A percentile compares a stretch with the other conserved stretches of the same genome.
phyloP scores from a whole-genome alignment of 2,888 invertebrate species.

The Ochropleura leucogaster region DNA sequence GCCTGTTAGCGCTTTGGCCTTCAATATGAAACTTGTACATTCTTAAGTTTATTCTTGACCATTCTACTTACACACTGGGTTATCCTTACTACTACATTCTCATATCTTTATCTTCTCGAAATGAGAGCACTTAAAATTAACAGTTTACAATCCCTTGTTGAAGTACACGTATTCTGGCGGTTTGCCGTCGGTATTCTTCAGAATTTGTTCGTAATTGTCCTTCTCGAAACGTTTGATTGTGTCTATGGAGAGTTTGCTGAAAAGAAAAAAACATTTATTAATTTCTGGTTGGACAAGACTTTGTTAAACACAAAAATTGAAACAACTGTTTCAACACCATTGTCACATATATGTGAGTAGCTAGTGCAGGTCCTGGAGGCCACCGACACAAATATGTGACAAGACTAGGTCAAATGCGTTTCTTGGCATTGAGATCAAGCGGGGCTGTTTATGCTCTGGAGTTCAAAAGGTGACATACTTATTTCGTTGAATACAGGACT shows the following conservation, averaged over 20 bases:
- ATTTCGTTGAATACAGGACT: too few species aligned
- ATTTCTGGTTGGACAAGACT: background rate
- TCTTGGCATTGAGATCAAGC: too few species aligned
- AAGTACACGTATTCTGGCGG: conserved; percentile 95
- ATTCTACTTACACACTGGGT: background rate
- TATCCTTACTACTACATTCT: conserved; percentile 4
- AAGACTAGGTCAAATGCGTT: too few species aligned
- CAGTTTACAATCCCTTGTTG: conserved; percentile 95
- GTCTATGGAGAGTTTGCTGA: conserved; percentile 93
- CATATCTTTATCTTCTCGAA: conserved; percentile 1
- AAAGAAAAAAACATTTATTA: conserved; percentile 40
- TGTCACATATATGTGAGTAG: too few species aligned
- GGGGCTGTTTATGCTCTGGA: too few species aligned
- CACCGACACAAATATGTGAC: too few species aligned
- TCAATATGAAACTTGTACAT: too few species aligned
- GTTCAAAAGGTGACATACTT: too few species aligned
- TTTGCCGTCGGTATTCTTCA: conserved; percentile 91
- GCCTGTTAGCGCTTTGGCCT: too few species aligned
- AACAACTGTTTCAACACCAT: too few species aligned
- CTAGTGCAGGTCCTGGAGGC: too few species aligned
- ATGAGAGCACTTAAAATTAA: conserved; percentile 31
- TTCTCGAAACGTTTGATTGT: conserved; percentile 94
- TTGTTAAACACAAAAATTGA: too few species aligned
- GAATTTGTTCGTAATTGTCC: conserved; percentile 93
- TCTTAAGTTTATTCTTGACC: conserved; percentile 25